Conservation (phyloP, 2,113 vertebrate genomes). For the Phocoena sinus region DNA sequence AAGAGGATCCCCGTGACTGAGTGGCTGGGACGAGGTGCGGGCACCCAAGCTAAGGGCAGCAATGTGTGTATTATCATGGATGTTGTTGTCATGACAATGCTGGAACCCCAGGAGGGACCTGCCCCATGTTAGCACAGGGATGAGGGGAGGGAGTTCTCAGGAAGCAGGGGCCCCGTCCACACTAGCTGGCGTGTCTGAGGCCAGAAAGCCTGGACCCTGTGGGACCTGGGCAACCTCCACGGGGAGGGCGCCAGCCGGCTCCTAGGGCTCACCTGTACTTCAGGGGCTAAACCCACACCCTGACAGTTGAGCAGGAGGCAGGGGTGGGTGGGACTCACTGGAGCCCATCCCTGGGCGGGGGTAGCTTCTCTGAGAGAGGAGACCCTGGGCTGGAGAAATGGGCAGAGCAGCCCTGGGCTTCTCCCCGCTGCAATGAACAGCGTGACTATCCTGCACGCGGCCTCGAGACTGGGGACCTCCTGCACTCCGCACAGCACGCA, state of each 20-base stretch:
- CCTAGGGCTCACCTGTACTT: neutral
- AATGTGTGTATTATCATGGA: too few species aligned
- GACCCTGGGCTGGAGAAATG: neutral
- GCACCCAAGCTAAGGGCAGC: neutral
- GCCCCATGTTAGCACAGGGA: neutral
- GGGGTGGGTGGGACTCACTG: neutral
- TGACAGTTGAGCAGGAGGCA: neutral
- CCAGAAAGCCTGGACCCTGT: neutral
- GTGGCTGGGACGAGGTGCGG: neutral
- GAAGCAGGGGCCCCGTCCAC: neutral
- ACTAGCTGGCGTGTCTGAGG: neutral
- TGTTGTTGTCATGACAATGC: neutral
- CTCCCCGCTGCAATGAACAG: neutral
- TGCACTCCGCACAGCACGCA: too few species aligned
- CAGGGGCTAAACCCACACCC: rapidly evolving
- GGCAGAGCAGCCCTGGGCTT: neutral
- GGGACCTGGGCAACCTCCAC: neutral
- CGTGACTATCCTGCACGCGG: rapidly evolving
- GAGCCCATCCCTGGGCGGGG: neutral
- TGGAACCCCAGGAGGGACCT: neutral
- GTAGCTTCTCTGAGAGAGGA: neutral
- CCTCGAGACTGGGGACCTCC: neutral
- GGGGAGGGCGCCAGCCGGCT: too few species aligned
- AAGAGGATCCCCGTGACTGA: too few species aligned
- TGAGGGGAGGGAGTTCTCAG: neutral